Base-by-base conservation (phyloP, 2,888 invertebrate species). In the Meghimatium bilineatum region DNA sequence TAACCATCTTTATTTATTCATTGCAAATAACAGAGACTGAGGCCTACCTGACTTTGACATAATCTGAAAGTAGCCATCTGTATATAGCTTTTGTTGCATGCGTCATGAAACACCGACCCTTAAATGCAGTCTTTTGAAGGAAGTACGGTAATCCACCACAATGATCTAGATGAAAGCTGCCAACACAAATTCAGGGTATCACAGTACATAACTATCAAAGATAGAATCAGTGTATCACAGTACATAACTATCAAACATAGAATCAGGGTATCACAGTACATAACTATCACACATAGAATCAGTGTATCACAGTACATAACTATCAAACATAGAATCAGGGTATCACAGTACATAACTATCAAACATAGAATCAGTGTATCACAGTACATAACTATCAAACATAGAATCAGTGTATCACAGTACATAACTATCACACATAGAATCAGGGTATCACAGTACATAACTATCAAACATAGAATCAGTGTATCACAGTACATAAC, bases 41-140 rank as follows among this genome's bases (percentile, higher is more conserved):
- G 49, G 82, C 89, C 93, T 90, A 96, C 96, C 96, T 97, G 86
- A 99, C 99, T 96, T 99, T 99, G 86, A 99, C 99, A 92, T 98
- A 99, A 95, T 99, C 99, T 0, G 99, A 99, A 1, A 99, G 95
- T 56, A 99, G 95, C 99, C 99, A 99, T 88, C 99, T 95, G 93
- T 99, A 99, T 91, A 99, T 99, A 44, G 99, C 99, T 95, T 99
- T 99, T 0, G 99, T 99, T 0, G 99, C 99, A 93, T 99, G 99
- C 0, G 99, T 99, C 99, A 99, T 99, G 93, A 99, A 99, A 93
- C 99, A 99, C 69, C 98, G 95, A 0, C 99, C 99, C 91, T 97
- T 98, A 94, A 99, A 99, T 81, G 97, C 97, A 0, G 99, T 99
- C 94, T 99, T 99, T 91, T 97, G 96, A 49, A 99, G 95, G 93